phyloP scores from a whole-genome alignment of 2,797 vertebrate genomes.

The Hylomyscus alleni region DNA sequence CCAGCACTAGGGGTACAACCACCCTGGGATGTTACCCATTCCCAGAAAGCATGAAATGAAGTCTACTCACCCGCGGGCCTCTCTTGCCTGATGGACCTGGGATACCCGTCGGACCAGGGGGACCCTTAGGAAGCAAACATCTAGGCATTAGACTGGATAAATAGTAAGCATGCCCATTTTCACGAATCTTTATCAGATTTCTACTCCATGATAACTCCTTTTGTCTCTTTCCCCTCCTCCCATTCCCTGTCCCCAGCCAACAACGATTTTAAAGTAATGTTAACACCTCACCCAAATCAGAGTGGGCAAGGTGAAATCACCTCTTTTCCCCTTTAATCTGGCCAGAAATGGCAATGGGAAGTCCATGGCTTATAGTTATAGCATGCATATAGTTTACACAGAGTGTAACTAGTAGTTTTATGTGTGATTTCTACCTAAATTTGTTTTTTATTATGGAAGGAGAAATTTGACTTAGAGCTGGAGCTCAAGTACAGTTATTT shows the following conservation, averaged over 20 bases:
- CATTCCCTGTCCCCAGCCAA: constrained; percentile 49
- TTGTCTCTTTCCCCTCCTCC: not conserved
- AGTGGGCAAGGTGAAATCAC: not conserved
- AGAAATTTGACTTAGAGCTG: constrained; percentile 70
- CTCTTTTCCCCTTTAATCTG: constrained; percentile 62
- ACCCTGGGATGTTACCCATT: constrained; percentile 22
- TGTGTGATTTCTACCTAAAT: constrained; percentile 74
- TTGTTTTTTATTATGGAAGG: constrained; percentile 71
- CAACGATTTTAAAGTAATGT: constrained; percentile 54
- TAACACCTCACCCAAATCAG: constrained; percentile 74
- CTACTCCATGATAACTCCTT: constrained; percentile 25
- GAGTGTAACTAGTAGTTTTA: constrained; percentile 74
- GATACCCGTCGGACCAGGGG: constrained; percentile 94
- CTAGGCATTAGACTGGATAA: constrained; percentile 70
- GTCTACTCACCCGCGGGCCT: constrained; percentile 95
- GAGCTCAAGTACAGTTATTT: constrained; percentile 65
- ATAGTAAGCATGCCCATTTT: constrained; percentile 43
- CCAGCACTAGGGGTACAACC: not conserved
- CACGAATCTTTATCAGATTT: constrained; percentile 49
- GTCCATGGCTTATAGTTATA: constrained; percentile 70
- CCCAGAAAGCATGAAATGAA: constrained; percentile 60
- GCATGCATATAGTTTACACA: constrained; percentile 63
- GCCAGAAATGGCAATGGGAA: constrained; percentile 73
- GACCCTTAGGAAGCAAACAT: constrained; percentile 92
- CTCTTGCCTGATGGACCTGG: constrained; percentile 96